Evolutionary conservation across 2,888 invertebrate genomes (phyloP).

Genomic region (Drosophila picticornis): DNA sequence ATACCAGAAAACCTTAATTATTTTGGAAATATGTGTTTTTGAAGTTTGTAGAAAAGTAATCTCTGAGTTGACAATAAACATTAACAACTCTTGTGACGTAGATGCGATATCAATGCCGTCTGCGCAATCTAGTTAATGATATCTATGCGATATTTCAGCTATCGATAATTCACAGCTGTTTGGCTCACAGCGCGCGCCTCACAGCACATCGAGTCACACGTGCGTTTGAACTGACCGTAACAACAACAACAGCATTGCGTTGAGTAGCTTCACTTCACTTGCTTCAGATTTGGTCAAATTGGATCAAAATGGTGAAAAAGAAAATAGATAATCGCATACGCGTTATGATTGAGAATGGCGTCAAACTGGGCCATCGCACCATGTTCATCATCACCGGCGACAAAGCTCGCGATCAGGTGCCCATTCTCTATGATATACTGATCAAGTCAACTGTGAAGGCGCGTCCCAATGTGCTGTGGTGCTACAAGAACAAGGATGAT

Average conservation of each 20-base stretch:
- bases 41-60: neutral
- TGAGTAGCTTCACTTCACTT: neutral
- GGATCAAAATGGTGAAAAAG: constrained; percentile 92
- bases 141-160: neutral
- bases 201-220: constrained; percentile 25
- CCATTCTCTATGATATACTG: constrained; percentile 98
- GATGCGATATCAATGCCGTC: neutral
- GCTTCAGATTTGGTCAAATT: neutral
- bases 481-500: constrained; percentile 97
- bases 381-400: constrained; percentile 98
- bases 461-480: constrained; percentile 98
- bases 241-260: neutral
- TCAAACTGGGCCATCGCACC: constrained; percentile 94
- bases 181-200: neutral
- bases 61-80: neutral
- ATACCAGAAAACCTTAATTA: neutral
- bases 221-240: constrained; percentile 37
- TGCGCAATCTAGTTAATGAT: neutral
- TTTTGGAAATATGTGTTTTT: neutral
- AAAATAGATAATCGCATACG: constrained; percentile 99
- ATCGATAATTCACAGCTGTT: constrained; percentile 15
- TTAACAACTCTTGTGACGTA: neutral
- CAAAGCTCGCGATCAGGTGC: constrained; percentile 97
- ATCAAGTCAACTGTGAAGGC: constrained; percentile 97
- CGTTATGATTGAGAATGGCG: constrained; percentile 98